phyloP scores from a whole-genome alignment of 2,888 invertebrate species.

The Pardosa pseudoannulata region DNA sequence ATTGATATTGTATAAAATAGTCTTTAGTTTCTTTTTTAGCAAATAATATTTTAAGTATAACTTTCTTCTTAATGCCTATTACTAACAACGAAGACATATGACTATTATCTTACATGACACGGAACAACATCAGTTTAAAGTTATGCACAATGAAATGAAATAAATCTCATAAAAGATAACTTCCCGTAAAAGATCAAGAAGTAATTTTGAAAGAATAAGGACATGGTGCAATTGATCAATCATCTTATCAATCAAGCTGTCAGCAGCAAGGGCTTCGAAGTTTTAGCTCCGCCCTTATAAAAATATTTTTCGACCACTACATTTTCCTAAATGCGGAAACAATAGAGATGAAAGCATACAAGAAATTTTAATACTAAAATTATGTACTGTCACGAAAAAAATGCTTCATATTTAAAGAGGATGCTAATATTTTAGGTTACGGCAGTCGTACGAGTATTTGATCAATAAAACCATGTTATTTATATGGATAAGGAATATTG shows the following conservation, averaged over 20 bases:
- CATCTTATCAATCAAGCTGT: constrained; percentile 14
- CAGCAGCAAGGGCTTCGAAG: neutral
- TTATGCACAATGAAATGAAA: neutral
- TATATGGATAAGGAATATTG: no score
- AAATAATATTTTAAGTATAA: no score
- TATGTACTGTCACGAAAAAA: neutral
- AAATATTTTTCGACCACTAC: neutral
- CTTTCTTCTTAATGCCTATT: no score
- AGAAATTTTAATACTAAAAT: neutral
- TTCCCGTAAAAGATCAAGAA: constrained; percentile 1
- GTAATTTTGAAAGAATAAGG: constrained; percentile 5
- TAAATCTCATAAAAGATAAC: constrained; percentile 3
- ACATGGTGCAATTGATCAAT: constrained; percentile 2
- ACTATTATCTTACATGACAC: no score
- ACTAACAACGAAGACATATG: no score
- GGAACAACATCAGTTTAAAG: no score
- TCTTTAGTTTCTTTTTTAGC: no score
- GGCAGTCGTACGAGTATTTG: no score
- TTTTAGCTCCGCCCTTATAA: neutral
- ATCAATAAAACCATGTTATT: no score
- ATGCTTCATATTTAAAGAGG: no score
- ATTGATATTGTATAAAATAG: no score
- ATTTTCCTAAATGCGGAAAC: neutral
- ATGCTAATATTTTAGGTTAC: no score
- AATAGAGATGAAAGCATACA: neutral